Evolutionary conservation across 2,888 invertebrate species (phyloP).

Genomic region (Catocala fraxini): DNA sequence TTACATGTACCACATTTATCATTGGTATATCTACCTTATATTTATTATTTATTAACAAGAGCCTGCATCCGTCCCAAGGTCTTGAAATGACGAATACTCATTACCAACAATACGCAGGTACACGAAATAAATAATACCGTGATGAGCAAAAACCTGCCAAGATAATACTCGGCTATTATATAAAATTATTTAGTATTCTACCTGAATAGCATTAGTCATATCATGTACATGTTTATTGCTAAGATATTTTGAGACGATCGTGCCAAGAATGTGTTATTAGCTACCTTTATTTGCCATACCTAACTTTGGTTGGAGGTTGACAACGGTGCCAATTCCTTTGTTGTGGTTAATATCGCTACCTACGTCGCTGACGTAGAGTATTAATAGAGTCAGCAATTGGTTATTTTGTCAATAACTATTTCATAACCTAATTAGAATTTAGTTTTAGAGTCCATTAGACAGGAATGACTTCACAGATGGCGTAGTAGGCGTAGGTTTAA

Average conservation of each 20-base stretch:
- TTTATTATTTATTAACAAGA: conserved; percentile 17
- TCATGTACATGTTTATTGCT: conserved; percentile 38
- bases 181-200: conserved; percentile 46
- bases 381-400: too few species aligned
- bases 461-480: too few species aligned
- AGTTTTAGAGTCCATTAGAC: too few species aligned
- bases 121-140: conserved; percentile 21
- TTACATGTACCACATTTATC: too few species aligned
- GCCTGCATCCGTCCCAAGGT: conserved; percentile 16
- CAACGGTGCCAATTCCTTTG: conserved; percentile 11
- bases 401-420: too few species aligned
- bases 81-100: conserved; percentile 17
- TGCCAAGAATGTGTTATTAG: conserved; percentile 36
- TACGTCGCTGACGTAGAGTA: too few species aligned
- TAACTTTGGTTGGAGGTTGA: too few species aligned
- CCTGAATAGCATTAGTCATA: conserved; percentile 29
- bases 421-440: too few species aligned
- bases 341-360: conserved; percentile 13
- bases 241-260: conserved; percentile 37
- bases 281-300: conserved; percentile 20
- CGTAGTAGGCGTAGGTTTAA: too few species aligned
- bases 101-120: conserved; percentile 19
- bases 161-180: conserved; percentile 25
- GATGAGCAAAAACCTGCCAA: conserved; percentile 22
- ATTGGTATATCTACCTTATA: conserved; percentile 2